Percentiles rank a stretch among this genome's conserved stretches.
These are phyloP conservation scores for Sprattus sprattus DNA, from an alignment of 2,113 vertebrate species.

Conservation along the genomic window DNA sequence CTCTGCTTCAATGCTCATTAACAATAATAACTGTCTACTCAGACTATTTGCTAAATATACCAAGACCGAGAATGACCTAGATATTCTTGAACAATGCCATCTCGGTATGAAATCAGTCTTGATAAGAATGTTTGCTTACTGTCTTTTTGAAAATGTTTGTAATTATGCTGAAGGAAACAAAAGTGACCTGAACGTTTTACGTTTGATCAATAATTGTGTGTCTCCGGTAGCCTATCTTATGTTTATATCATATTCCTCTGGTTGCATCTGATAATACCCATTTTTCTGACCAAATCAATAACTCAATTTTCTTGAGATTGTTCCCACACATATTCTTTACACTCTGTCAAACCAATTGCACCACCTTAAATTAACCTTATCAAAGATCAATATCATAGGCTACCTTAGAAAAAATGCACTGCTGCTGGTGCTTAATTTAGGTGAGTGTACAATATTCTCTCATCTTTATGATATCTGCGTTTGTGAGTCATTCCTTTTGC, in stretches of 20 bases:
- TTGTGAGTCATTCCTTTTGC: constrained; percentile 48
- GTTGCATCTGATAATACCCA: constrained; percentile 56
- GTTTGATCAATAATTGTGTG: not conserved
- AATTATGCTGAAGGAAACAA: too few relatives aligned
- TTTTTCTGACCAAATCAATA: constrained; percentile 60
- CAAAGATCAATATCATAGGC: constrained; percentile 63
- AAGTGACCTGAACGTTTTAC: not conserved
- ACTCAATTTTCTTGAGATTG: constrained; percentile 61
- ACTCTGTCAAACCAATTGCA: constrained; percentile 58
- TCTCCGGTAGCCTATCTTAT: not conserved
- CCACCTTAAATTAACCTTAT: constrained; percentile 66
- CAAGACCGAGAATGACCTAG: too few relatives aligned
- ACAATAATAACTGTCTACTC: not conserved
- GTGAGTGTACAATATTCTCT: not conserved
- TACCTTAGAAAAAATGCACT: not conserved
- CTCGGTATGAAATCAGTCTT: too few relatives aligned
- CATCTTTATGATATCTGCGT: not conserved
- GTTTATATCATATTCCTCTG: not conserved
- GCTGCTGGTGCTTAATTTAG: not conserved
- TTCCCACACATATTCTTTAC: constrained; percentile 55
- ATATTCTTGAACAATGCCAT: too few relatives aligned
- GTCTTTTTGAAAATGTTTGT: too few relatives aligned
- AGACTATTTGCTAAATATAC: too few relatives aligned
- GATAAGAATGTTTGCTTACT: too few relatives aligned
- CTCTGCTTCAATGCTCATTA: not conserved